These are phyloP conservation scores for Hypotaenidia philippensis DNA, from an alignment of 2,797 vertebrate genomes.

Conservation along the genomic window DNA sequence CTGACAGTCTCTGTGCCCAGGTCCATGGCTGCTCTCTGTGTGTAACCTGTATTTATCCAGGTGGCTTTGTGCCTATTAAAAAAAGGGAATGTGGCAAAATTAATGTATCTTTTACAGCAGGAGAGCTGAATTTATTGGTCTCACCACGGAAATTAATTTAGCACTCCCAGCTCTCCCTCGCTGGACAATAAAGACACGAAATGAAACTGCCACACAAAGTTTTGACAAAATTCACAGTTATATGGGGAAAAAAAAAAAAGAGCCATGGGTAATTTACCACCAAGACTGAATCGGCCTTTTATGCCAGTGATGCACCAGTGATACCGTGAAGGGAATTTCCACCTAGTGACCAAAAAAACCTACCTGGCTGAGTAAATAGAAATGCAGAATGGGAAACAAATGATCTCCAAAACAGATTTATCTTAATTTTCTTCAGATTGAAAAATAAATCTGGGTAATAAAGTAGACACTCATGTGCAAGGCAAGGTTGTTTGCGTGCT, in stretches of 20 bases:
- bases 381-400: neutral
- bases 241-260: neutral
- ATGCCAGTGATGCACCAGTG: neutral
- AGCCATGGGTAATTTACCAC: neutral
- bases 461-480: neutral
- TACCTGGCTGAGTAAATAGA: neutral
- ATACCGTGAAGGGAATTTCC: neutral
- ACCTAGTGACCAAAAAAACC: neutral
- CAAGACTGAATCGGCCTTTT: neutral
- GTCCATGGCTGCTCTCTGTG: neutral
- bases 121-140: constrained; percentile 55
- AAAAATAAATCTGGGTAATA: neutral
- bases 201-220: constrained; percentile 20
- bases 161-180: constrained; percentile 31
- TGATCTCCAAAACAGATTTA: neutral
- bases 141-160: constrained; percentile 55
- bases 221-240: constrained; percentile 28
- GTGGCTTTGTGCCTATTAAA: constrained; percentile 29
- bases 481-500: rapidly evolving
- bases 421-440: neutral
- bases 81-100: constrained; percentile 34
- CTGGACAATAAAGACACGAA: constrained; percentile 48
- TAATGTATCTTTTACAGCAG: constrained; percentile 43
- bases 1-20: neutral
- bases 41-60: constrained; percentile 33